Base-by-base conservation (phyloP, 2,113 vertebrate genomes). In the Caracal caracal region DNA sequence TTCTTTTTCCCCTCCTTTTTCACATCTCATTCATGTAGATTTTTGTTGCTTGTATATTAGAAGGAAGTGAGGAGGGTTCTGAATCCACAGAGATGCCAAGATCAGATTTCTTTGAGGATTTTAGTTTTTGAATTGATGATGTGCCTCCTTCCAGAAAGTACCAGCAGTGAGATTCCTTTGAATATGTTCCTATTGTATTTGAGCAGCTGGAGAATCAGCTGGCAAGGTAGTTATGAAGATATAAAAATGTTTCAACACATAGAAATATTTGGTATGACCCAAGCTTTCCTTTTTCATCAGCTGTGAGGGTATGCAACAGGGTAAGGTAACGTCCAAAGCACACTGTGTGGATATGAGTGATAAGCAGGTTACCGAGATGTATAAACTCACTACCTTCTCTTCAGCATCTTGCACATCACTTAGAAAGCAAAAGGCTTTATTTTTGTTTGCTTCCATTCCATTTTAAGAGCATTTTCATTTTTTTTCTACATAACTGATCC, bases 191-290 rank as follows among this genome's bases (percentile, higher is more conserved):
- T 90, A 53, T 91, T 86, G 37, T 33, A 80, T 85, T 76, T 81
- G 66, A 93, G 35, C 70, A 95, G 70, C 81, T 80, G 40, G 86
- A 90, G 75, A 51, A 90, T 90, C 81, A 95, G 73, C 63, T 96
- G 89, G 63, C 35, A 83, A 96, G 35, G 35, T 66, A 88, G 35
- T 70, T 86, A 47, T 80, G 51, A 95, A 94, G 61, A 84, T 75
- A 61, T 37, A 85, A 93, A 93, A 92, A 78, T 75, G 82, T 84
- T 28, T 76, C 33, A 66, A 43, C 28, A 51, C 26, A 65, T 70
- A 92, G 63, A 82, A 90, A 87, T 79, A 93, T 59, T 76, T 65
- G 49, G 40, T 71, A 65, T 71, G 51, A 87, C 19, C 68, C 71
- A 83, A 71, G 51, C 59, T 80, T 51, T 96, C 37, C 17, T 66